phyloP scores from a whole-genome alignment of 2,888 invertebrate species.

The Chrysolina haemoptera region DNA sequence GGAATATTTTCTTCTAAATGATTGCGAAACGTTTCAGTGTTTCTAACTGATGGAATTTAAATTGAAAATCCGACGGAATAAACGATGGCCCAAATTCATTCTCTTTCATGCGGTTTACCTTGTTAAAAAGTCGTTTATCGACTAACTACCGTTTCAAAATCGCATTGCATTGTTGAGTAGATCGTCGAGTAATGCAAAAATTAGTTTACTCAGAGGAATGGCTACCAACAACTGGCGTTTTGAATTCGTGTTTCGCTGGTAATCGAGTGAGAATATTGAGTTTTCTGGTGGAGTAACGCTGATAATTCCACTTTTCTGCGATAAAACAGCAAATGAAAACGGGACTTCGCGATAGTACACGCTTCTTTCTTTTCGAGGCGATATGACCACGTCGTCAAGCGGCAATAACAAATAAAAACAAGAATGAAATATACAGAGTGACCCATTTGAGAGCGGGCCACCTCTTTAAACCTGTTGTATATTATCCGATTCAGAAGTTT shows the following conservation, averaged over 20 bases:
- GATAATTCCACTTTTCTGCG: too few species aligned
- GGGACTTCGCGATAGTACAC: too few species aligned
- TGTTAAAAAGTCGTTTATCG: constrained; percentile 40
- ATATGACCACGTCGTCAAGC: too few species aligned
- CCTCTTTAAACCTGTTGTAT: too few species aligned
- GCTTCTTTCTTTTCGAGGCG: too few species aligned
- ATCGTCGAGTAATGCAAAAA: constrained; percentile 33
- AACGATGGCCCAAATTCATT: constrained; percentile 20
- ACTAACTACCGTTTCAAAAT: constrained; percentile 34
- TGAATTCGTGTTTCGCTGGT: background rate
- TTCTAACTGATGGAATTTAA: background rate
- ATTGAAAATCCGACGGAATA: background rate
- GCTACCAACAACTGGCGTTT: constrained; percentile 1
- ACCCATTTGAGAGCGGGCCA: too few species aligned
- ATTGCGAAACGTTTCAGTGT: background rate
- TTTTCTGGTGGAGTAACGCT: background rate
- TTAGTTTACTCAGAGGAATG: background rate
- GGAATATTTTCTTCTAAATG: too few species aligned
- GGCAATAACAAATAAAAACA: too few species aligned
- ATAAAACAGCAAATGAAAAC: background rate
- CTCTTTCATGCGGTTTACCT: constrained; percentile 36
- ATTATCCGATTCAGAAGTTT: too few species aligned
- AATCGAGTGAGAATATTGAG: background rate
- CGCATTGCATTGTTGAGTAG: constrained; percentile 26
- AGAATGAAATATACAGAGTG: too few species aligned